These are phyloP conservation scores for Strigamia crassipes DNA, from an alignment of 2,888 invertebrate species.

Conservation along the genomic window DNA sequence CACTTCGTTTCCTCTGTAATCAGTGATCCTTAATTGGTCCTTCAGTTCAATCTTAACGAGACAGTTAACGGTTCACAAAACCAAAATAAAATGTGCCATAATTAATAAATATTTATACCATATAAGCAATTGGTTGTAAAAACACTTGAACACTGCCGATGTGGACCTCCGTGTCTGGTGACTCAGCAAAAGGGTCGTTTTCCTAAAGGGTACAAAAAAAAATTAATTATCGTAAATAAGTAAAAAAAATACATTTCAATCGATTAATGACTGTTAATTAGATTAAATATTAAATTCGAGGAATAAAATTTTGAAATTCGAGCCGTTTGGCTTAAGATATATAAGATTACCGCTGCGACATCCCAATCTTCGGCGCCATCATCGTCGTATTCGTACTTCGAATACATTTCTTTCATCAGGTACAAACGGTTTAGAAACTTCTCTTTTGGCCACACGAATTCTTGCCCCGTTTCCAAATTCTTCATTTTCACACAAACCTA, in stretches of 20 bases:
- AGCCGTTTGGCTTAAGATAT: background rate
- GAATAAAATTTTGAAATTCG: background rate
- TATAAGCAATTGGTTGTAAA: slow-evolving; percentile 62
- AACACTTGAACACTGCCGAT: slow-evolving; percentile 64
- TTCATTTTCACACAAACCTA: slow-evolving; percentile 62
- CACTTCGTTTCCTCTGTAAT: slow-evolving; percentile 60
- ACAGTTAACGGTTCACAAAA: background rate
- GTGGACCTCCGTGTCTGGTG: slow-evolving; percentile 61
- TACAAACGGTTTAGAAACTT: slow-evolving; percentile 64
- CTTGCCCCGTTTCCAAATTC: slow-evolving; percentile 62
- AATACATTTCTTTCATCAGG: slow-evolving; percentile 65
- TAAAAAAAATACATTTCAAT: background rate
- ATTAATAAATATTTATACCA: slow-evolving; percentile 53
- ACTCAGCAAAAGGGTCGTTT: slow-evolving; percentile 64
- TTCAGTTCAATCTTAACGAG: slow-evolving; percentile 60
- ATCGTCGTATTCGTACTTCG: slow-evolving; percentile 62
- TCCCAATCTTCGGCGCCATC: slow-evolving; percentile 61
- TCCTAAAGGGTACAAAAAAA: slow-evolving; percentile 54
- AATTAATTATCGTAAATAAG: background rate
- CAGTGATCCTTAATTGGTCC: slow-evolving; percentile 63
- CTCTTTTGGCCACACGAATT: slow-evolving; percentile 63
- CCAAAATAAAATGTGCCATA: background rate
- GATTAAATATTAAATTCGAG: background rate
- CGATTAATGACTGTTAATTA: background rate
- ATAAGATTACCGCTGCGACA: slow-evolving; percentile 53